A percentile compares a stretch with the other conserved stretches of the same genome.
Conservation (phyloP, 2,113 vertebrate species). For the Patagioenas fasciata region DNA sequence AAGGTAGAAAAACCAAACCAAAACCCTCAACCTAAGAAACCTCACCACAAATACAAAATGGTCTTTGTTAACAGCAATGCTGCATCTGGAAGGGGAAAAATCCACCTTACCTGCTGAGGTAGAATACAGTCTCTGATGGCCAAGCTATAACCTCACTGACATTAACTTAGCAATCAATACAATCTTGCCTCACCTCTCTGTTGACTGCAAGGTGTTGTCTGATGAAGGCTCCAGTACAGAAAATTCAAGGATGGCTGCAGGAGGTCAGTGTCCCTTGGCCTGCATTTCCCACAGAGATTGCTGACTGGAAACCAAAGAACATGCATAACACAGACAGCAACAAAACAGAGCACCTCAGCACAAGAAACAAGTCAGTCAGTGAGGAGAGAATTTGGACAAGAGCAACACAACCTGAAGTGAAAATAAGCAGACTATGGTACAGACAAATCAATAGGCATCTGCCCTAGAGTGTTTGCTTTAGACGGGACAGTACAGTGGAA, state of each 20-base stretch:
- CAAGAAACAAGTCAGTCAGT: background rate
- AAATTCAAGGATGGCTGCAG: conserved; percentile 90
- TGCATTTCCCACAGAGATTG: conserved; percentile 85
- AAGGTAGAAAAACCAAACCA: background rate
- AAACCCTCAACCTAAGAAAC: background rate
- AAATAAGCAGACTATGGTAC: background rate
- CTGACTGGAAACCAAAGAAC: conserved; percentile 78
- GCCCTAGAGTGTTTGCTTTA: background rate
- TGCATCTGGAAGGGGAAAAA: background rate
- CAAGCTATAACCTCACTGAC: background rate
- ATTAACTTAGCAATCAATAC: background rate
- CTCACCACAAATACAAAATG: background rate
- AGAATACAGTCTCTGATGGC: background rate
- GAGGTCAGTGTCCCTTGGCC: conserved; percentile 70
- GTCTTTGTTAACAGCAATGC: background rate
- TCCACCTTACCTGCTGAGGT: background rate
- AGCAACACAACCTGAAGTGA: background rate
- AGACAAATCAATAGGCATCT: background rate
- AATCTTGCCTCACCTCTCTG: conserved; percentile 82
- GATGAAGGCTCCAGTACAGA: conserved; percentile 86
- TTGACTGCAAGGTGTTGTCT: conserved; percentile 78
- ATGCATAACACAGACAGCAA: background rate
- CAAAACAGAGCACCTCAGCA: background rate
- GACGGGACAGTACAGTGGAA: background rate
- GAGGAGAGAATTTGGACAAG: background rate